Base-by-base conservation (phyloP, 92 coral and sea anemone genomes). In the Palythoa grandis region DNA sequence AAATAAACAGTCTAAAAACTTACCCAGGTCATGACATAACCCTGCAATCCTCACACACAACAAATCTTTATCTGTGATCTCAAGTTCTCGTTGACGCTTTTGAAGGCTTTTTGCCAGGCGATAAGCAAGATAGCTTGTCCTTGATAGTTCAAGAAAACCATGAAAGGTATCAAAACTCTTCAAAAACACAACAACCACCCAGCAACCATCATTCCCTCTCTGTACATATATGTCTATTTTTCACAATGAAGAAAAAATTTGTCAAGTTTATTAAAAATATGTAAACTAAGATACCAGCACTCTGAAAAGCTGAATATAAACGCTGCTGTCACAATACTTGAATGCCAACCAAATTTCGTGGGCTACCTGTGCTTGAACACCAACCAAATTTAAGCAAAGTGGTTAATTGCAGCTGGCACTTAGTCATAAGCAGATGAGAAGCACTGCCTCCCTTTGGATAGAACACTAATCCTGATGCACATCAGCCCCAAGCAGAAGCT, bases 11-110 rank as follows among this genome's bases (percentile, higher is more conserved):
- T 3, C 60, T 11, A 2, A 39, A 39, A 39, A 14, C 91, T 74
- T 83, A 93, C 97, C 99, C 53, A 97, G 88, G 72, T 97, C 99
- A 88, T 97, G 99, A 53, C 99, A 97, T 3, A 97, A 88, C 11
- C 99, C 99, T 25, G 99, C 99, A 60, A 97, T 89, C 25, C 74
- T 87, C 16, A 97, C 92, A 76, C 99, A 95, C 22, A 97, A 90
- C 10, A 90, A 82, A 72, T 97, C 99, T 54, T 82, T 68, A 11
- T 92, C 87, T 52, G 98, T 95, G 76, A 97, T 97, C 14, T 74
- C 70, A 39, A 97, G 85, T 48, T 90, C 91, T 63, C 91, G 98
- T 57, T 94, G 98, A 12, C 95, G 85, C 60, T 94, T 92, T 54
- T 82, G 79, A 11, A 94, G 88, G 70, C 95, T 91, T 70, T 87